A percentile compares a stretch with the other conserved stretches of the same genome.
Conservation (phyloP, 2,113 vertebrate genomes). For the Burhinus oedicnemus region DNA sequence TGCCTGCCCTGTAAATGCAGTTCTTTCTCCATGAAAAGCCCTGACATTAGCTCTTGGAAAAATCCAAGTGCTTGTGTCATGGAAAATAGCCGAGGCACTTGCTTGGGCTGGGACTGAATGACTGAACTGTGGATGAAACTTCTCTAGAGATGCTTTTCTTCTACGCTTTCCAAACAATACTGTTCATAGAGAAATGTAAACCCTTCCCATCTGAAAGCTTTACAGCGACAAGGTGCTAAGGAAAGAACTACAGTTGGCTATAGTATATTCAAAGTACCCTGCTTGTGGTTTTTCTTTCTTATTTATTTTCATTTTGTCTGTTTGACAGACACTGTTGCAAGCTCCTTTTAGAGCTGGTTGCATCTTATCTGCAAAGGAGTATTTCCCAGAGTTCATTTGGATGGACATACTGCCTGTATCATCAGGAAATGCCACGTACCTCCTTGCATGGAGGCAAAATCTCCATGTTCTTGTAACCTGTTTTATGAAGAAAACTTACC, state of each 20-base stretch:
- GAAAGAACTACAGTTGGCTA: background rate
- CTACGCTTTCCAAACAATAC: background rate
- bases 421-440: background rate
- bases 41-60: conserved; percentile 84
- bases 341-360: background rate
- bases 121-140: conserved; percentile 52
- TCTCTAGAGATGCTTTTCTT: conserved; percentile 51
- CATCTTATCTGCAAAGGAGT: background rate
- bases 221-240: background rate
- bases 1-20: conserved; percentile 75
- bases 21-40: conserved; percentile 79
- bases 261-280: background rate
- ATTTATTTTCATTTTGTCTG: background rate
- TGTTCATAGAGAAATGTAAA: background rate
- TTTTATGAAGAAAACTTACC: background rate
- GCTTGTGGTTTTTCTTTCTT: background rate
- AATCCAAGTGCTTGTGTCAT: conserved; percentile 78
- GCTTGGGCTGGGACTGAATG: conserved; percentile 70
- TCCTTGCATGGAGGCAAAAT: background rate
- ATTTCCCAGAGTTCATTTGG: background rate
- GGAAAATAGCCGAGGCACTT: conserved; percentile 72
- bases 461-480: background rate
- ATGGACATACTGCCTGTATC: background rate
- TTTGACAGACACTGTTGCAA: background rate
- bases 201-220: background rate